phyloP scores from a whole-genome alignment of 2,113 vertebrate genomes.

The Prunella fulvescens region DNA sequence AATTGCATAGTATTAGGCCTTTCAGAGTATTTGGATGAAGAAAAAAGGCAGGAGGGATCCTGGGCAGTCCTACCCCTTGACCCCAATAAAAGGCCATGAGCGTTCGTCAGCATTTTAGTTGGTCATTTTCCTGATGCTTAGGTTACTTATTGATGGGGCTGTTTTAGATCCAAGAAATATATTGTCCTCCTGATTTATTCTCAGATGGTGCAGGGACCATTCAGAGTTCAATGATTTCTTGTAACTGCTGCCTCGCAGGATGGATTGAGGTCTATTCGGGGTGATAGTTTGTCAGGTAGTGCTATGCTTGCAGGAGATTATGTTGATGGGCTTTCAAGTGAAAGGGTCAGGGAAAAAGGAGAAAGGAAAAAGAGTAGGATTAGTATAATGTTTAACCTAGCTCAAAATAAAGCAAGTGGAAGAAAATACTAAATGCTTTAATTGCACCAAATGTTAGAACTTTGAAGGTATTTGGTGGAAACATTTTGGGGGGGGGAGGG shows the following conservation, averaged over 20 bases:
- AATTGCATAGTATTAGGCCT: not conserved
- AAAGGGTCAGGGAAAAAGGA: conserved; percentile 56
- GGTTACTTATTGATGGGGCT: conserved; percentile 63
- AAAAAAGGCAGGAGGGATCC: conserved; percentile 21
- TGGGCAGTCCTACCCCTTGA: conserved; percentile 51
- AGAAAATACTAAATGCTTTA: conserved; percentile 34
- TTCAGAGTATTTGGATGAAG: conserved; percentile 16
- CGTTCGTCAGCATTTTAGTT: conserved; percentile 49
- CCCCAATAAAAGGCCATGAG: conserved; percentile 51
- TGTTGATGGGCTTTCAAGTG: conserved; percentile 64
- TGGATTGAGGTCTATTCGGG: conserved; percentile 19
- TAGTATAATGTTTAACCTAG: conserved; percentile 64
- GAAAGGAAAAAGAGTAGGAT: conserved; percentile 33
- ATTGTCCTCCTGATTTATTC: conserved; percentile 64
- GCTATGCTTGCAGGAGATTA: conserved; percentile 52
- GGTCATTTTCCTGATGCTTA: conserved; percentile 60
- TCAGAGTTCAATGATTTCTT: conserved; percentile 50
- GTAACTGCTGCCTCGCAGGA: conserved; percentile 17
- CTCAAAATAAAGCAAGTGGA: not conserved
- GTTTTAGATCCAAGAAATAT: conserved; percentile 60
- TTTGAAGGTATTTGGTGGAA: not conserved
- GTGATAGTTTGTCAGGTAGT: not conserved
- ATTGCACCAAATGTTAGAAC: not conserved
- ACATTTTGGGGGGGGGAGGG: rapidly evolving
- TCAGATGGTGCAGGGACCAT: conserved; percentile 14